Evolutionary conservation across 2,113 vertebrate species (phyloP), one percentile per base, ranked within the genome.

Genomic region (Ptilonorhynchus violaceus): DNA sequence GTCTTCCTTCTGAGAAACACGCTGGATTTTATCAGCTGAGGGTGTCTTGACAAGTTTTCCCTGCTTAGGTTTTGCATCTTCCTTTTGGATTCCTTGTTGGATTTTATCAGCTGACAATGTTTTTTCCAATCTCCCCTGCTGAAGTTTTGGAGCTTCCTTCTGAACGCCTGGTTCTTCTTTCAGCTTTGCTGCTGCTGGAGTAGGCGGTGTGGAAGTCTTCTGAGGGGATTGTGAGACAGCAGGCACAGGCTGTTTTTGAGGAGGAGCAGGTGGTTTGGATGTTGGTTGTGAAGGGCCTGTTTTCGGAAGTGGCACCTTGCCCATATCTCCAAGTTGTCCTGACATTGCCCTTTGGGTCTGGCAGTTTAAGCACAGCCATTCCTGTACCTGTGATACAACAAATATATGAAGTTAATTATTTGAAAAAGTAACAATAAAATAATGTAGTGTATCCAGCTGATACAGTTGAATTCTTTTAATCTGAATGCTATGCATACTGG

Each of bases 291-390:
- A 81, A 88, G 97, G 97, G 49, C 98, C 97, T 67, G 97, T 53
- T 96, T 96, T 95, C 2, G 93, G 81, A 92, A 97, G 94, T 47
- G 97, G 84, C 75, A 97, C 90, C 97, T 99, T 98, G 78, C 97
- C 98, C 82, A 98, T 95, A 73, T 99, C 98, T 86, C 98, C 99
- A 79, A 99, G 97, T 41, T 99, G 98, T 97, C 98, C 99, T 77
- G 98, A 98, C 85, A 99, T 95, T 56, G 99, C 99, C 97, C 99
- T 99, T 94, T 99, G 98, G 75, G 99, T 99, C 96, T 99, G 99
- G 95, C 99, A 99, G 92, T 98, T 99, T 97, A 99, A 98, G 96
- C 99, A 99, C 64, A 99, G 98, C 99, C 99, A 99, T 98, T 99
- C 99, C 95, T 98, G 97, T 50, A 98, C 98, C 99, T 99, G 97